Conservation (phyloP, 2,797 vertebrate genomes). For the Stomatorhinus walkeri region DNA sequence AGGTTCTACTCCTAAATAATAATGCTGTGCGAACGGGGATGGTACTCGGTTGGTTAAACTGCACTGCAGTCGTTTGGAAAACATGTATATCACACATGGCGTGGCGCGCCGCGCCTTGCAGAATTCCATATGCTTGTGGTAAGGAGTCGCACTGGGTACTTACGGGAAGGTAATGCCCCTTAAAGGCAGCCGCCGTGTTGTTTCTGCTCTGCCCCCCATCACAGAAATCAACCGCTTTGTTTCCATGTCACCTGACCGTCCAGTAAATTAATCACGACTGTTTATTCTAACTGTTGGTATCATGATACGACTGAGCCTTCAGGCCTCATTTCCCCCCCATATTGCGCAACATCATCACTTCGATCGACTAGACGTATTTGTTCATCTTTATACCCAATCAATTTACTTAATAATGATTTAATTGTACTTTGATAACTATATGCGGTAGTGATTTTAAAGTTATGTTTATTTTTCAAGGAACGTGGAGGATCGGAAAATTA, state of each 20-base stretch:
- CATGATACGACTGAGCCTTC: background rate
- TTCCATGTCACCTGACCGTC: constrained; percentile 77
- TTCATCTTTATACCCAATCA: background rate
- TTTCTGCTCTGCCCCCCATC: constrained; percentile 81
- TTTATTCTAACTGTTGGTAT: constrained; percentile 78
- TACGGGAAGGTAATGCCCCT: constrained; percentile 86
- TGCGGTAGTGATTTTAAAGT: background rate
- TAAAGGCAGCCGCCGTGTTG: constrained; percentile 79
- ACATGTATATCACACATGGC: constrained; percentile 86
- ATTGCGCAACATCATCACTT: background rate
- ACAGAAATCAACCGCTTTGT: constrained; percentile 81
- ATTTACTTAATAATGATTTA: background rate
- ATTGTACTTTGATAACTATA: background rate
- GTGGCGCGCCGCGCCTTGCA: constrained; percentile 73
- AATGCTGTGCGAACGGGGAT: background rate
- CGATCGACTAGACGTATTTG: background rate
- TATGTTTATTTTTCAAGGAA: background rate
- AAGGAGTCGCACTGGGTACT: constrained; percentile 78
- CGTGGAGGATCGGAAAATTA: background rate
- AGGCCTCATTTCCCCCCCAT: background rate
- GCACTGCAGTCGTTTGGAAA: constrained; percentile 67
- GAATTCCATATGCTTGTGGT: constrained; percentile 92
- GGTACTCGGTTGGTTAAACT: constrained; percentile 64
- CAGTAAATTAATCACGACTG: constrained; percentile 65
- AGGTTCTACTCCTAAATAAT: background rate